Evolutionary conservation across 2,797 vertebrate genomes (phyloP), one percentile per base, ranked within the genome.

Genomic region (Microctenopoma stevenorrisi): DNA sequence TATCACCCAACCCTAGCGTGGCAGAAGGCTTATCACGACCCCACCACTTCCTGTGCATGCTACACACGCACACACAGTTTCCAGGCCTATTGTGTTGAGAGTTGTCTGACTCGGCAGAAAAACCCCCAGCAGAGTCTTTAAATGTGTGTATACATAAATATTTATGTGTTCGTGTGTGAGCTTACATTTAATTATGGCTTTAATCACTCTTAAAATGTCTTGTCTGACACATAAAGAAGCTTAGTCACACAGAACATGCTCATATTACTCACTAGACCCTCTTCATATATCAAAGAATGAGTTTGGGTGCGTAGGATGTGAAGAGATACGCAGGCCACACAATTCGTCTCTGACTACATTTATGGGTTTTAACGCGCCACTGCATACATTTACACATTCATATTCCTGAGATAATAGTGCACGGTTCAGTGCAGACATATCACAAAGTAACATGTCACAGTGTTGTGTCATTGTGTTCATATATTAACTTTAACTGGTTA

Each of bases 11-110:
- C 61, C 72, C 52, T 25, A 60, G 58, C n/a, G 4, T 33, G 51
- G 18, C 68, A 50, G 67, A 79, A 67, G n/a, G 73, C 72, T 88
- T 92, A 92, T 92, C 91, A 64, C 61, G 55, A 74, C 75, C 65
- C 64, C 65, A 65, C 68, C 51, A 60, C 82, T 92, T 94, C 92
- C 92, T 93, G 79, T 77, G 50, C 16, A 4, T 56, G 49, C 49
- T 9, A 30, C 14, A 37, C 47, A 49, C 33, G 12, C 38, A 30
- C 46, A 62, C 37, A 78, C 40, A 77, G 44, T 26, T 66, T 67
- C 33, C 50, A 40, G 44, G 33, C 30, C 61, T 58, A 80, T 76
- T 79, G 79, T 88, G 58, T 53, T 56, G 33, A 33, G 47, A 22
- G 28, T 54, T 60, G 56, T 7, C 65, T 46, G 51, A 67, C 68